Percentiles rank a stretch among this genome's conserved stretches.
These are phyloP conservation scores for Megastigmus dorsalis DNA, from an alignment of 2,888 invertebrate genomes.

Conservation along the genomic window DNA sequence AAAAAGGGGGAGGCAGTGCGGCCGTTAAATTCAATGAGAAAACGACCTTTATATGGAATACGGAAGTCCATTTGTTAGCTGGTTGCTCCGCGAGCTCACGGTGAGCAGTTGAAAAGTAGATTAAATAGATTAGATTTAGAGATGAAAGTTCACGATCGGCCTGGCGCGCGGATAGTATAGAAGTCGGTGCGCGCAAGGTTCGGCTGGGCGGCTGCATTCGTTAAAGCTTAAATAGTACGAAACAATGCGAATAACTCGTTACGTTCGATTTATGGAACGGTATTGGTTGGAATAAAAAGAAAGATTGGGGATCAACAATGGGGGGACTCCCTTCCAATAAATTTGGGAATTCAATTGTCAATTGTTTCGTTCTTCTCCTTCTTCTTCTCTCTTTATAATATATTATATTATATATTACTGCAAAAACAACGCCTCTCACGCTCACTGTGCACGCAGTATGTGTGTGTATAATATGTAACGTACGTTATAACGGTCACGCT, in stretches of 20 bases:
- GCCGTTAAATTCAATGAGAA: constrained; percentile 48
- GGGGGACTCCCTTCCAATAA: constrained; percentile 15
- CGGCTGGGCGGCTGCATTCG: no score
- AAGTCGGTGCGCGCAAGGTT: no score
- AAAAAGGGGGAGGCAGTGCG: neutral
- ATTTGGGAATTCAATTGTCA: constrained; percentile 45
- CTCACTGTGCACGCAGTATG: no score
- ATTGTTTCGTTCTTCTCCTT: constrained; percentile 40
- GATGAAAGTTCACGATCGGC: constrained; percentile 52
- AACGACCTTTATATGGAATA: constrained; percentile 41
- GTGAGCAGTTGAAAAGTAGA: constrained; percentile 42
- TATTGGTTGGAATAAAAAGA: constrained; percentile 8
- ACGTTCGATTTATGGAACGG: constrained; percentile 43
- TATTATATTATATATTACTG: no score
- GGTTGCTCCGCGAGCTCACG: neutral
- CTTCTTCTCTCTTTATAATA: neutral
- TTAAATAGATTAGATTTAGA: constrained; percentile 46
- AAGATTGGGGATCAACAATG: constrained; percentile 29
- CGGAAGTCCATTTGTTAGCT: constrained; percentile 48
- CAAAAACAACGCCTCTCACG: no score
- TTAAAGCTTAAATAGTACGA: constrained; percentile 33
- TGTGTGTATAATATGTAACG: no score
- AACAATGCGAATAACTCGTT: constrained; percentile 53
- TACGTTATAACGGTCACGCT: no score
- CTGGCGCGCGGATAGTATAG: no score